Base-by-base conservation (phyloP, 2,888 invertebrate species). In the Orgyia antiqua region DNA sequence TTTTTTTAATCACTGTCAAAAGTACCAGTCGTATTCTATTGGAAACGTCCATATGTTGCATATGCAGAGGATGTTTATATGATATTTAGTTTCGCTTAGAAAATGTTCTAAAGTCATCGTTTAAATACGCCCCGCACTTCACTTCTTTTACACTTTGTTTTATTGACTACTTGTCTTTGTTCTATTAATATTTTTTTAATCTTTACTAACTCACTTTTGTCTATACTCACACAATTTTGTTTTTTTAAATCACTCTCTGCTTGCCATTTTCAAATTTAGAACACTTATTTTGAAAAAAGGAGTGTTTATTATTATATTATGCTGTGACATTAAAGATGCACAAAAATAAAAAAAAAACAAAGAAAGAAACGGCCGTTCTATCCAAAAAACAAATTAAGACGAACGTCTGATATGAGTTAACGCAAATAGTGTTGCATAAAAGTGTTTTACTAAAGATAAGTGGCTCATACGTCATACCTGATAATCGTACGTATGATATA, bases 31-130 rank as follows among this genome's bases (percentile, higher is more conserved):
- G 15, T 41, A 36, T 27, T 39, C 6, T 31, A 29, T 10, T 19
- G 21, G 41, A 23, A 51, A 54, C 54, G 54, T 54, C 51, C 54
- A 51, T 25, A 47, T 30, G 11, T 37, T 35, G 0, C 44, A 45
- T 23, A 48, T 48, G 27, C 46, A 45, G 7, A 41, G 28, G 12
- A 42, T 44, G 33, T 36, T 39, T 11, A 40, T 45, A 5, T 45
- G 35, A 13, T 46, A 51, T 38, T 51, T 48, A n/a, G 42, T 43
- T 18, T 44, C 45, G 28, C 46, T 50, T 13, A 24, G 27, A 29
- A 36, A 48, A 21, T 53, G 47, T 49, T 44, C 47, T 32, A 47
- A 31, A 42, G 49, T 54, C 54, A 54, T 54, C 42, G 47, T 54
- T 33, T 39, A 39, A 15, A 33, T 12, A 10, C 20, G 25, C 8